Base-by-base conservation (phyloP, 2,797 vertebrate genomes). In the Moxostoma hubbsi region DNA sequence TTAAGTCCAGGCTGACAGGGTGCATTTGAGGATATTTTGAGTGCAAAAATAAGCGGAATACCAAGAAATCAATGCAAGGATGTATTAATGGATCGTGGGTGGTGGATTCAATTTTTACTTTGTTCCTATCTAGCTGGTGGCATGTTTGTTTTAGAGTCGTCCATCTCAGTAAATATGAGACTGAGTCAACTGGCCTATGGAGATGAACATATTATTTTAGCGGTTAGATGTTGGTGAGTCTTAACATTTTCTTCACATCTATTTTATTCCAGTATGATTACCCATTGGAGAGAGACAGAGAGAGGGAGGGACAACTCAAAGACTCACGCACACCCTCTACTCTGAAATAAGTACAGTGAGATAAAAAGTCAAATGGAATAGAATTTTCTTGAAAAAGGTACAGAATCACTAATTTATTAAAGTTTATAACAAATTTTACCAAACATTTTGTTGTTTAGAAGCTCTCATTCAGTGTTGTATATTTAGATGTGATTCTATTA, bases 201-300 rank as follows among this genome's bases (percentile, higher is more conserved):
- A 88, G 91, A 95, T 90, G 87, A 88, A 85, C 93, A 90, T 84
- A 53, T 88, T 82, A 83, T 93, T 90, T 87, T 84, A 83, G 89
- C 93, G 89, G 89, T 91, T 90, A 92, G 90, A 83, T 89, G 73
- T 89, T 90, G 96, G 97, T 99, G 91, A 98, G 97, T 98, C 86
- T 78, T 87, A 72, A 81, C 81, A 51, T 85, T 11, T 80, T 88
- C 82, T 24, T 24, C 24, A 24, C 24, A 24, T 24, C 24, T 24
- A 36, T 74, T 80, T 73, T 84, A 75, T 72, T 54, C 62, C 55
- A 59, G 54, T 68, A 68, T 80, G 70, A 80, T 81, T 79, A 81
- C 67, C 50, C 59, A 74, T 77, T 68, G 75, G 69, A 66, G 73
- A 63, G 57, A 59, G 65, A 50, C 63, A 73, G 70, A 51, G 54